Evolutionary conservation across 1,140 invertebrate genomes (phyloP).

Genomic region (Papilio helenus): DNA sequence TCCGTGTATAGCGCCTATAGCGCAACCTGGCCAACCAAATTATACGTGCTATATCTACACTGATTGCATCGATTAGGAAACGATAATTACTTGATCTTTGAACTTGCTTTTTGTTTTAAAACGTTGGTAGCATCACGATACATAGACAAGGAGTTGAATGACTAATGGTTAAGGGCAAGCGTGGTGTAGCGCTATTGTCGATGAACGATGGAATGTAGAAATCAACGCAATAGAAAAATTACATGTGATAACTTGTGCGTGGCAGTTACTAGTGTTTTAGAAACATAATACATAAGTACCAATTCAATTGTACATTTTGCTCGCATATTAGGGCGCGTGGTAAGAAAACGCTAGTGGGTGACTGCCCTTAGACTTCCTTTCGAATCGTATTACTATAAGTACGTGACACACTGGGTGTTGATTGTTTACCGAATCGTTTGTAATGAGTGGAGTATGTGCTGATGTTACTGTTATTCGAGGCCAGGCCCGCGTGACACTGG

Average conservation of each 20-base stretch:
- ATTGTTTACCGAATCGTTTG: slow-evolving; percentile 29
- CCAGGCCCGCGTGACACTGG: too few species aligned
- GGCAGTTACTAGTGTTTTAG: too few species aligned
- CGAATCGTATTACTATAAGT: slow-evolving; percentile 19
- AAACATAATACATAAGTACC: too few species aligned
- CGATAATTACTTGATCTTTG: slow-evolving; percentile 37
- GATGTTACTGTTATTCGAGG: slow-evolving; percentile 14
- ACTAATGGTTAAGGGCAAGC: not conserved
- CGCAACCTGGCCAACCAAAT: slow-evolving; percentile 12
- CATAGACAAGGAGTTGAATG: slow-evolving; percentile 15
- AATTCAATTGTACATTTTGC: too few species aligned
- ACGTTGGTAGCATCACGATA: not conserved
- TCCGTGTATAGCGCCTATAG: slow-evolving; percentile 25
- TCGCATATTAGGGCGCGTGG: not conserved
- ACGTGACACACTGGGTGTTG: slow-evolving; percentile 21
- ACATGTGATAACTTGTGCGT: too few species aligned
- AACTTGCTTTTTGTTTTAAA: slow-evolving; percentile 38
- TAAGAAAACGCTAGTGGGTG: not conserved
- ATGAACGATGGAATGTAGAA: not conserved
- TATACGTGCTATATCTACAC: slow-evolving; percentile 37
- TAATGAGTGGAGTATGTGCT: slow-evolving; percentile 8
- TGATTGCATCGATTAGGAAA: slow-evolving; percentile 37
- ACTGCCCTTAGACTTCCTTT: not conserved
- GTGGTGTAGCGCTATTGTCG: not conserved
- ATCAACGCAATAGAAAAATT: too few species aligned